A percentile compares a stretch with the other conserved stretches of the same genome.
Conservation (phyloP, 2,113 vertebrate genomes). For the Oxyruncus cristatus region DNA sequence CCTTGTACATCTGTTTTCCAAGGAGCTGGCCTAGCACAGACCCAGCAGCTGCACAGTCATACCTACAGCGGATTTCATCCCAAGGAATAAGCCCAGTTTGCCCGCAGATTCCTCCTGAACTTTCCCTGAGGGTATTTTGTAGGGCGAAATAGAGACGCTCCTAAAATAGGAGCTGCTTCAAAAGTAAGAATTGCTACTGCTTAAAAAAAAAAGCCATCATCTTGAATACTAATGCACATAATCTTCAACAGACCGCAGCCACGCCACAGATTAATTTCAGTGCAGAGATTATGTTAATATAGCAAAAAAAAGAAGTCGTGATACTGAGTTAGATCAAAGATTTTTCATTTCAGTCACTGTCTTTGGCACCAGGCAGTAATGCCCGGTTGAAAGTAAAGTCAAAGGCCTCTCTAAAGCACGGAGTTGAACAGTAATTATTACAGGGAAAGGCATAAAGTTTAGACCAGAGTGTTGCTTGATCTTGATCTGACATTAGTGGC, state of each 20-base stretch:
- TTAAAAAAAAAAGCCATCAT: background rate
- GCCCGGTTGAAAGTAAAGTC: background rate
- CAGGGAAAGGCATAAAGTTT: background rate
- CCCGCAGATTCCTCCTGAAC: background rate
- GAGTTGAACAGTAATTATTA: background rate
- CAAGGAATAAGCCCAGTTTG: background rate
- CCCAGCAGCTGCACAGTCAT: background rate
- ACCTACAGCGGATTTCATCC: background rate
- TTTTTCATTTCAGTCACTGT: background rate
- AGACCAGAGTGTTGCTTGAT: background rate
- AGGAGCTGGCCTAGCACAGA: rapidly evolving
- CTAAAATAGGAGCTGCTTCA: conserved; percentile 15
- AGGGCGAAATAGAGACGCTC: background rate
- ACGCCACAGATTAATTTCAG: conserved; percentile 12
- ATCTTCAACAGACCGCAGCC: conserved; percentile 30
- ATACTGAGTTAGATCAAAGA: conserved; percentile 10
- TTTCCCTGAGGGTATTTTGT: background rate
- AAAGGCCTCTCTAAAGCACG: background rate
- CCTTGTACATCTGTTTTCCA: background rate
- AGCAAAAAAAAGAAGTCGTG: background rate
- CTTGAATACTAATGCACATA: background rate
- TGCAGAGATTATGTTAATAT: conserved; percentile 46
- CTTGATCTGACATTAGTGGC: background rate
- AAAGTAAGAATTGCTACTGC: background rate
- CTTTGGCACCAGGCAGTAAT: background rate